phyloP scores from a whole-genome alignment of 2,113 vertebrate genomes.

The Campylomormyrus tamandua region DNA sequence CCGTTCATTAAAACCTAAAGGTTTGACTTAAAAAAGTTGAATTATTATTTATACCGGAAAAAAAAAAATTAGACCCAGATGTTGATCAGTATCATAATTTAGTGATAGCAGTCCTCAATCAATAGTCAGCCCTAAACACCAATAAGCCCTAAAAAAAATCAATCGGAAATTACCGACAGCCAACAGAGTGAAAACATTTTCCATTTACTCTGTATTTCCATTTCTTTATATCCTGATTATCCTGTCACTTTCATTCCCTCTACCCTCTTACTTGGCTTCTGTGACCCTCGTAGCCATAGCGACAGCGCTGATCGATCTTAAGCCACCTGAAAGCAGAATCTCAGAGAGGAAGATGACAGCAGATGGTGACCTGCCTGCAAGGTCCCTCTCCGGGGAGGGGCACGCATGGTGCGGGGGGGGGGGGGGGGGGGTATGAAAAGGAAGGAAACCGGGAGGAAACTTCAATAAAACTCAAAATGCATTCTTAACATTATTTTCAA shows the following conservation, averaged over 20 bases:
- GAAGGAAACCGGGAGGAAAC: neutral
- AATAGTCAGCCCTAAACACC: neutral
- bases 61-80: neutral
- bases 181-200: neutral
- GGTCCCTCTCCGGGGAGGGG: conserved; percentile 68
- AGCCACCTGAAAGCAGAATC: conserved; percentile 75
- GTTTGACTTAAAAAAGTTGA: neutral
- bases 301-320: conserved; percentile 81
- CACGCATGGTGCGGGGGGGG: conserved; percentile 28
- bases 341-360: conserved; percentile 70
- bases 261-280: conserved; percentile 25
- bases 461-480: neutral
- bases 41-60: neutral
- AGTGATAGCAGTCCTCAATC: neutral
- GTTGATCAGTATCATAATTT: neutral
- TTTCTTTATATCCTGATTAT: neutral
- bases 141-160: neutral
- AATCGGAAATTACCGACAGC: neutral
- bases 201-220: neutral
- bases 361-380: conserved; percentile 75
- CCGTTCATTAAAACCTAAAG: neutral
- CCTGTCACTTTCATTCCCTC: neutral
- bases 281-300: conserved; percentile 76
- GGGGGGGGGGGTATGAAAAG: conserved; percentile 19
- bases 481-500: neutral